Conservation (phyloP, 2,888 invertebrate genomes). For the Dysmachus trigonus region DNA sequence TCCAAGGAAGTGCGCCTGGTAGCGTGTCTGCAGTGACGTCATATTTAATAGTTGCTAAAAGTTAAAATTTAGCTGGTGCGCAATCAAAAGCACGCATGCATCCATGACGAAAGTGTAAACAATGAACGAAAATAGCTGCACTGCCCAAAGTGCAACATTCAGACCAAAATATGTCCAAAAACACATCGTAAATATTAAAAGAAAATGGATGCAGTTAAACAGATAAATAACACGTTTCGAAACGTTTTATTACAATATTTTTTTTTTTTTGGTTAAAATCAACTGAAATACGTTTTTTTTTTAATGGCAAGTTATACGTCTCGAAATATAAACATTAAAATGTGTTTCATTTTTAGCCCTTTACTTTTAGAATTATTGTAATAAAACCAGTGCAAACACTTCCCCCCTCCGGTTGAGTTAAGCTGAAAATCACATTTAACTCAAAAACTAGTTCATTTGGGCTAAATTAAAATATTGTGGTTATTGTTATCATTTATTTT, state of each 20-base stretch:
- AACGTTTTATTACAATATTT: not conserved
- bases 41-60: not conserved
- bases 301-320: not conserved
- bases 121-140: not conserved
- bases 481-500: not conserved
- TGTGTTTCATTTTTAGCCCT: not conserved
- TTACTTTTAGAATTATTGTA: not conserved
- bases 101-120: constrained; percentile 15
- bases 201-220: not conserved
- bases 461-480: not conserved
- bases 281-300: not conserved
- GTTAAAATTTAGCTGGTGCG: constrained; percentile 1
- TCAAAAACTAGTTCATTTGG: not conserved
- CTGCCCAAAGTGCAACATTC: not conserved
- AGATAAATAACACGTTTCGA: not conserved
- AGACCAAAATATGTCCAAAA: constrained; percentile 8
- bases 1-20: not conserved
- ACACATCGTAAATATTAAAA: constrained; percentile 16
- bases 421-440: not conserved
- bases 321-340: not conserved
- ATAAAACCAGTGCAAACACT: not conserved
- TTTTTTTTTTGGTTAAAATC: not conserved
- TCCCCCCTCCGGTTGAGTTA: too few relatives aligned
- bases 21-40: not conserved
- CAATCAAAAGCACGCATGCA: constrained; percentile 14